Evolutionary conservation across 2,888 invertebrate species (phyloP), one percentile per base, ranked within the genome.

Genomic region (Folsomia manolachei): DNA sequence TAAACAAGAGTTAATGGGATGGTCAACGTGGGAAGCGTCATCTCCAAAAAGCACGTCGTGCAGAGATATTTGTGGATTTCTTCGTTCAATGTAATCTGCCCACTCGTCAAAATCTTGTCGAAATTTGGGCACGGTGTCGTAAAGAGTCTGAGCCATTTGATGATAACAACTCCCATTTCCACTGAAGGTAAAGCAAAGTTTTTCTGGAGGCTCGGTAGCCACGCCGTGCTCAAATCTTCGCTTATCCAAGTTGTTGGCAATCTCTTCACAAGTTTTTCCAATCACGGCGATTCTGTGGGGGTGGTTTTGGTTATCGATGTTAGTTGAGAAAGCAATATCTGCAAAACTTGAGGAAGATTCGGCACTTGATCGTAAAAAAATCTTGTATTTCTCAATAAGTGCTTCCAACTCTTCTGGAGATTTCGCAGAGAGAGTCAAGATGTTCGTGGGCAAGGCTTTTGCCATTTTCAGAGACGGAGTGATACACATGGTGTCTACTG

Each of bases 381-480:
- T 24, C 21, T 52, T 25, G 52, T 63, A 24, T 14, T 56, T 18
- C 24, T 26, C 25, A 14, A 71, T 66, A 25, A 74, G 39, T 19
- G 64, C 53, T 1, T 61, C 63, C 7, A 74, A 23, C 1, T 71
- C 71, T n/a, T 66, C 69, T 27, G 64, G 69, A 2, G 53, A 24
- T 21, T 62, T 65, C n/a, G 73, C 71, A 1, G 73, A 74, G 27
- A 74, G 53, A 1, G 21, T 71, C 61, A 70, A n/a, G 7, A 70
- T 56, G n/a, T 56, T 56, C 21, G 7, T n/a, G 19, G 56, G 56
- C 21, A 56, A 21, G 21, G 18, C 51, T 51, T 51, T 51, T 51
- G 9, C n/a, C 56, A 56, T 56, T 18, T n/a, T 56, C n/a, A 39
- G 4, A 39, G 39, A 39, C 14, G n/a, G n/a, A n/a, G n/a, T n/a